Evolutionary conservation across 2,888 invertebrate species (phyloP).

Genomic region (Xanthorhoe designata): DNA sequence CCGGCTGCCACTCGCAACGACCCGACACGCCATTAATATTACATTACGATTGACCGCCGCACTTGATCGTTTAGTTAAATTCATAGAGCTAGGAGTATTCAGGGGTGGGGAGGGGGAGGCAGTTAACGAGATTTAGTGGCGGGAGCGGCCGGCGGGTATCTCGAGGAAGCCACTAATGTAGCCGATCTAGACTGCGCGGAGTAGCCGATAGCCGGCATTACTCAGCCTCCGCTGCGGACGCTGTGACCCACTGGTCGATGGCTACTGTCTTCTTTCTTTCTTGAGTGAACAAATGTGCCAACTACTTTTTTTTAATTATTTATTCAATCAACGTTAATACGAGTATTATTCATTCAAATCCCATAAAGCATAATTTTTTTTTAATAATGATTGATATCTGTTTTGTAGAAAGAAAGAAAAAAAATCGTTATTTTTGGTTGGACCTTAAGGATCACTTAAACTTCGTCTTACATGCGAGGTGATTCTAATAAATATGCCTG

Average conservation of each 20-base stretch:
- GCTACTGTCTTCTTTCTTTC: neutral
- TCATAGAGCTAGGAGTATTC: conserved; percentile 15
- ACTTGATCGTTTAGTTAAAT: conserved; percentile 32
- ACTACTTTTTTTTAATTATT: neutral
- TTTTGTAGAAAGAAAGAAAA: too few species aligned
- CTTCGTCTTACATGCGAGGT: too few species aligned
- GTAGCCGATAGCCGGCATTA: neutral
- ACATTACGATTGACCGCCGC: conserved; percentile 20
- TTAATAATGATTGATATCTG: too few species aligned
- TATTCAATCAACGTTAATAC: neutral
- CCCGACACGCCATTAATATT: conserved; percentile 17
- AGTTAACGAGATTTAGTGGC: conserved; percentile 34
- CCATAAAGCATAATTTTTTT: too few species aligned
- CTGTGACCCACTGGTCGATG: conserved; percentile 14
- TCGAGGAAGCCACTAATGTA: conserved; percentile 30
- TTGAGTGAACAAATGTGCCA: neutral
- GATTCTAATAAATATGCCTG: too few species aligned
- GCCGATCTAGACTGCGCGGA: conserved; percentile 13
- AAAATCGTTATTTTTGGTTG: too few species aligned
- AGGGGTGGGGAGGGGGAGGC: conserved; percentile 6
- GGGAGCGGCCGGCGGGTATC: conserved; percentile 21
- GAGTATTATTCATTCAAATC: too few species aligned
- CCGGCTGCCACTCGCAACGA: neutral
- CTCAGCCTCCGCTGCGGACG: conserved; percentile 2
- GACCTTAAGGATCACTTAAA: too few species aligned